These are phyloP conservation scores for Cyphomyrus plagiostoma DNA, from an alignment of 2,113 vertebrate genomes.

Conservation along the genomic window DNA sequence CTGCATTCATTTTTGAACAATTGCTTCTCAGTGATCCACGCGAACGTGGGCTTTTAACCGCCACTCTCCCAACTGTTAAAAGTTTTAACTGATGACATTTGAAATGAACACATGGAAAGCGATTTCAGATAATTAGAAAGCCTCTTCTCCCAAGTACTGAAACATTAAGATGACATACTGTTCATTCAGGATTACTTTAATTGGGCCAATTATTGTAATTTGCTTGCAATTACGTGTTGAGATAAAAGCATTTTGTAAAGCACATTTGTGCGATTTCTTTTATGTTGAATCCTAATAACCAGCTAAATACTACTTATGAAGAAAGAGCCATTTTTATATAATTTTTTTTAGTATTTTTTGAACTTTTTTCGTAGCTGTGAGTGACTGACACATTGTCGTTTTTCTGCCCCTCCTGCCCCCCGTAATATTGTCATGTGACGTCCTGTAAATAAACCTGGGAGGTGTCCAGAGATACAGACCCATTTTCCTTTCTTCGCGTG, in stretches of 20 bases:
- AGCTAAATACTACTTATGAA: constrained; percentile 48
- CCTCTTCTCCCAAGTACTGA: constrained; percentile 82
- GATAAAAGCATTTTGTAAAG: constrained; percentile 88
- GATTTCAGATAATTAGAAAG: constrained; percentile 91
- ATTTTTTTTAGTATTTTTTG: constrained; percentile 40
- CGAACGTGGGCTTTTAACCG: constrained; percentile 72
- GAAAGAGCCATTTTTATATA: constrained; percentile 40
- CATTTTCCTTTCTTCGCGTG: background rate
- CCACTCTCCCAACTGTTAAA: constrained; percentile 78
- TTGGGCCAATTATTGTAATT: constrained; percentile 99
- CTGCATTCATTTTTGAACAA: constrained; percentile 65
- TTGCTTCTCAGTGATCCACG: constrained; percentile 69
- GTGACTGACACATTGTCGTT: constrained; percentile 41
- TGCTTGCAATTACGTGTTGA: constrained; percentile 87
- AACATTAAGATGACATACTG: constrained; percentile 97
- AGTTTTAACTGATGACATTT: constrained; percentile 87
- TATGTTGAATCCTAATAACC: constrained; percentile 61
- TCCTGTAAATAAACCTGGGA: background rate
- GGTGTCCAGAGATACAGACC: background rate
- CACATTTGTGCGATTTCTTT: constrained; percentile 69
- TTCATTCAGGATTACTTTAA: constrained; percentile 98
- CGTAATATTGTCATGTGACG: constrained; percentile 29
- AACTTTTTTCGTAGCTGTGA: constrained; percentile 45
- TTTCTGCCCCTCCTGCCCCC: background rate
- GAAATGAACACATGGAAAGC: constrained; percentile 80